A percentile compares a stretch with the other conserved stretches of the same genome.
These are phyloP conservation scores for Drosophila oshimai DNA, from an alignment of 1,140 invertebrate species.

Conservation along the genomic window DNA sequence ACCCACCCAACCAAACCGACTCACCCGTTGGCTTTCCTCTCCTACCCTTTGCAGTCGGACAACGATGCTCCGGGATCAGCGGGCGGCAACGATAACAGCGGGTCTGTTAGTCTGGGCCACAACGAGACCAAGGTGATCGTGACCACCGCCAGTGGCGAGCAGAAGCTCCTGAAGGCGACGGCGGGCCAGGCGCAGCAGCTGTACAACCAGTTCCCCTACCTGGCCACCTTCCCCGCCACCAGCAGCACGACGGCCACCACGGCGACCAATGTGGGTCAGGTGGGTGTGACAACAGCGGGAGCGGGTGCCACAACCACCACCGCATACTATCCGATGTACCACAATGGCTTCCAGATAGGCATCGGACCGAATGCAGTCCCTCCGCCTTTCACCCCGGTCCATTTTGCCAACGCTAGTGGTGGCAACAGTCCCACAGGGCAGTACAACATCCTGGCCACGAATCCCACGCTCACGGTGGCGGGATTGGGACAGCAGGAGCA, in stretches of 20 bases:
- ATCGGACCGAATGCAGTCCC: constrained; percentile 77
- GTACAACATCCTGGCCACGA: constrained; percentile 64
- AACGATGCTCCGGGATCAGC: constrained; percentile 24
- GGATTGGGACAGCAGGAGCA: constrained; percentile 35
- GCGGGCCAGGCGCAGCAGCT: constrained; percentile 56
- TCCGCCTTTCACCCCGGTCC: constrained; percentile 78
- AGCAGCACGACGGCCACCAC: constrained; percentile 27
- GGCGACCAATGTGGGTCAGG: constrained; percentile 34
- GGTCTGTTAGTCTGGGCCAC: constrained; percentile 73
- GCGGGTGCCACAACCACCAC: constrained; percentile 39
- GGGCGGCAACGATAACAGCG: constrained; percentile 67
- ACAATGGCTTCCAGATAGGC: constrained; percentile 80
- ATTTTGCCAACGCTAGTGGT: constrained; percentile 65
- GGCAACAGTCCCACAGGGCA: constrained; percentile 59
- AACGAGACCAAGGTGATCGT: constrained; percentile 77
- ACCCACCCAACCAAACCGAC: neutral
- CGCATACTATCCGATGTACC: constrained; percentile 82
- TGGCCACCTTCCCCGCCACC: constrained; percentile 73
- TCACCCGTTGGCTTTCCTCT: neutral
- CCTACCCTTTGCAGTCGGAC: constrained; percentile 39
- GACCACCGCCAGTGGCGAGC: constrained; percentile 53
- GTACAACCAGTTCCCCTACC: constrained; percentile 78
- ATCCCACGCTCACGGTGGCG: constrained; percentile 50
- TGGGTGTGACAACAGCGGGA: constrained; percentile 6
- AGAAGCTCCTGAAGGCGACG: constrained; percentile 58